Conservation (phyloP, 2,888 invertebrate genomes). For the Tenthredo scrophulariae region DNA sequence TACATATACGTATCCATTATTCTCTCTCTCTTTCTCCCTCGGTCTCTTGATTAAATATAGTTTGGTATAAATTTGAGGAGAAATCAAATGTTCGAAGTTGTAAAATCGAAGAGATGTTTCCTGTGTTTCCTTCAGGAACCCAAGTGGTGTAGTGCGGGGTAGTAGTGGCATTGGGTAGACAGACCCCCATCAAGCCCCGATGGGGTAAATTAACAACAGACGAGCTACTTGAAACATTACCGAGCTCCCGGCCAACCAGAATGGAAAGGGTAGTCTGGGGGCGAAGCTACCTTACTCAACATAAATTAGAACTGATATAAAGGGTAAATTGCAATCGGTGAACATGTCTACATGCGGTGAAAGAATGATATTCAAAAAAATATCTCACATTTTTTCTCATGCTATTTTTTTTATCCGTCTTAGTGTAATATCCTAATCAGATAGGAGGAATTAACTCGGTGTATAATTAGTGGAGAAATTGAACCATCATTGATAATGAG, state of each 20-base stretch:
- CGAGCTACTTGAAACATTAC: conserved; percentile 77
- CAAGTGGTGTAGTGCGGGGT: conserved; percentile 67
- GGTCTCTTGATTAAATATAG: background rate
- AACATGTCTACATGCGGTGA: conserved; percentile 62
- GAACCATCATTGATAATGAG: background rate
- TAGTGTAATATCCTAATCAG: background rate
- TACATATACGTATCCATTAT: background rate
- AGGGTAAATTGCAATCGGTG: conserved; percentile 77
- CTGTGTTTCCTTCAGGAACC: background rate
- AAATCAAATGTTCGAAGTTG: background rate
- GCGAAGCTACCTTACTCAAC: conserved; percentile 73
- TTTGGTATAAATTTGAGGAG: conserved; percentile 11
- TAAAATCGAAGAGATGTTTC: conserved; percentile 35
- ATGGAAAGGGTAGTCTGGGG: conserved; percentile 67
- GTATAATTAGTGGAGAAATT: background rate
- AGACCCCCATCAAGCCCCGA: conserved; percentile 72
- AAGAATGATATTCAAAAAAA: background rate
- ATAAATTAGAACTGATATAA: conserved; percentile 77
- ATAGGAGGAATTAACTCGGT: background rate
- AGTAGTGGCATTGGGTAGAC: conserved; percentile 69
- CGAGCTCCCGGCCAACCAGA: conserved; percentile 64
- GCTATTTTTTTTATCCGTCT: background rate
- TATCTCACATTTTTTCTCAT: background rate
- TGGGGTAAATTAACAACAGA: conserved; percentile 77
- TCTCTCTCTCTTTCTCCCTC: background rate